Evolutionary conservation across 2,113 vertebrate species (phyloP), one percentile per base, ranked within the genome.

Genomic region (Ctenodactylus gundi): DNA sequence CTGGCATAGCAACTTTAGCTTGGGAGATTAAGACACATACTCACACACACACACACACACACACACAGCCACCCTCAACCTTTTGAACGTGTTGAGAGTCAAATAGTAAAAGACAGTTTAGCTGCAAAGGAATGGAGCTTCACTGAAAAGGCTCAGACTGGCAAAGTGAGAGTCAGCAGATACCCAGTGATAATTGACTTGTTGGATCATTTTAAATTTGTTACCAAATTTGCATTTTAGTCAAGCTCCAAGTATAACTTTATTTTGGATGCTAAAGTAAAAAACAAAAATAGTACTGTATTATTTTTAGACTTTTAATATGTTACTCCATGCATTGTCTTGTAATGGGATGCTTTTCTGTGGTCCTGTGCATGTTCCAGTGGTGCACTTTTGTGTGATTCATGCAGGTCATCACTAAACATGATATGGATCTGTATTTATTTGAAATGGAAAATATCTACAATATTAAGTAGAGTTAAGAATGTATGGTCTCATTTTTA

Each of bases 221-320:
- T 68, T 65, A 29, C 58, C 17, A n/a, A n/a, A n/a, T n/a, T n/a
- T n/a, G 13, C 34, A 65, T 31, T 31, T 58, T 82, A 49, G 86
- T 81, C 57, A 18, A 51, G 39, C 29, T 58, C 76, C 21, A 91
- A 49, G 31, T 82, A 29, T 29, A 51, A 67, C n/a, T 58, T 83
- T 67, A 9, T 39, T 68, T 82, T 82, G n/a, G n/a, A n/a, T 83
- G 18, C 39, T 85, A 46, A 70, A 85, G n/a, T n/a, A n/a, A 55
- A 39, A 90, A 78, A 27, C 41, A 73, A 64, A 83, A 67, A 39
- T 68, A 51, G 76, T 75, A 6, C n/a, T 75, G 23, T 10, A n/a
- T 87, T 58, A 49, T n/a, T 83, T 83, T 68, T 88, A 44, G 68
- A 29, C 60, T 91, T 91, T 83, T 49, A 87, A 41, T 49, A 49